Conservation (phyloP, 2,797 vertebrate species). For the Anguilla marmorata region DNA sequence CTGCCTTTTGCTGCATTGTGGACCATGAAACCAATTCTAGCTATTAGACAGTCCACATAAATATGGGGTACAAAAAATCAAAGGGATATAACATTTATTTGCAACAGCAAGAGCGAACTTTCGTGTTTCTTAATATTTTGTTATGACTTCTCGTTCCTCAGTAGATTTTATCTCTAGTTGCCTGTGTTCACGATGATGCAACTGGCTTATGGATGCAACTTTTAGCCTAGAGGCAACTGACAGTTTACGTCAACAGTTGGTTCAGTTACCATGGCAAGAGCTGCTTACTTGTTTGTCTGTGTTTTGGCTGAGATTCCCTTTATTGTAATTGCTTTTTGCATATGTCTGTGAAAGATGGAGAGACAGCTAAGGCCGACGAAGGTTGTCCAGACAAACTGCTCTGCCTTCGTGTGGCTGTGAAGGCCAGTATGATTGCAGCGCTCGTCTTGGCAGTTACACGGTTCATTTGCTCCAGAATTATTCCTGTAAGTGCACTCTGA, state of each 20-base stretch:
- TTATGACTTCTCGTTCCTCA: background rate
- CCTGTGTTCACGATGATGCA: background rate
- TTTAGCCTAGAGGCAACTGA: background rate
- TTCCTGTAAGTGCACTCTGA: slow-evolving; percentile 40
- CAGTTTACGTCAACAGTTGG: background rate
- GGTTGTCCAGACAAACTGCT: background rate
- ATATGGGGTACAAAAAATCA: background rate
- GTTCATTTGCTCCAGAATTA: slow-evolving; percentile 1
- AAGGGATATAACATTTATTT: background rate
- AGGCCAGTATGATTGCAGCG: background rate
- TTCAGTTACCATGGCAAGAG: background rate
- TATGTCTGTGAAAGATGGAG: background rate
- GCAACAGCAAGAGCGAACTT: background rate
- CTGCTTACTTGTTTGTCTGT: background rate
- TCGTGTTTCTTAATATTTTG: background rate
- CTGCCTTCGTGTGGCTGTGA: background rate
- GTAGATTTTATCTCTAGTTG: background rate
- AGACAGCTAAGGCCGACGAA: background rate
- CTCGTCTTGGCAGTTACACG: slow-evolving; percentile 3
- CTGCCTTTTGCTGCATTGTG: background rate
- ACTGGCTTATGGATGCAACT: background rate
- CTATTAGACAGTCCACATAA: background rate
- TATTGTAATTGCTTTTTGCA: background rate
- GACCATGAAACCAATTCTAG: background rate
- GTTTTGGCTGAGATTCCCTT: background rate